phyloP scores from a whole-genome alignment of 2,113 vertebrate genomes.

The Engraulis encrasicolus region DNA sequence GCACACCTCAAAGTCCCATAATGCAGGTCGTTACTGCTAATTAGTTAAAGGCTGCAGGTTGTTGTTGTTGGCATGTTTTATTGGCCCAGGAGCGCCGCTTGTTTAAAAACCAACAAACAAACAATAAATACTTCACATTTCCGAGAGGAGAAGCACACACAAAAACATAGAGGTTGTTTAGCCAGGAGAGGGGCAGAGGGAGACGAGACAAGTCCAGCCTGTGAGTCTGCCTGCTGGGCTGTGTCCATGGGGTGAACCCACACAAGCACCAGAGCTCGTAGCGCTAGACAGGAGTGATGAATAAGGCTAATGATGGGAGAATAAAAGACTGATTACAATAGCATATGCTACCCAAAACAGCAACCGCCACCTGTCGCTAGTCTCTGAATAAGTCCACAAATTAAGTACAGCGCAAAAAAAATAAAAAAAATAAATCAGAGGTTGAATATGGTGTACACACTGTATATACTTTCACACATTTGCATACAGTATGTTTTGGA shows the following conservation, averaged over 20 bases:
- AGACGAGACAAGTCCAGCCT: too few species aligned
- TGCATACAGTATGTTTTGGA: too few species aligned
- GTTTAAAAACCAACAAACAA: too few species aligned
- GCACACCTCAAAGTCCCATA: too few species aligned
- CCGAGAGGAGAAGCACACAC: too few species aligned
- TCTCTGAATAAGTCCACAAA: background rate
- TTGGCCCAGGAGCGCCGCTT: too few species aligned
- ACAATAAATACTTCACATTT: too few species aligned
- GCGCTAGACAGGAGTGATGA: background rate
- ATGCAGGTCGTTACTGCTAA: background rate
- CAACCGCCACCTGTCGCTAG: background rate
- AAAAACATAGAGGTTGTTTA: too few species aligned
- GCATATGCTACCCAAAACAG: background rate
- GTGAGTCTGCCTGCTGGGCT: background rate
- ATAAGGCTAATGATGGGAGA: background rate
- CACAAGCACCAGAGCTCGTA: background rate
- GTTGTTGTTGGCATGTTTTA: background rate
- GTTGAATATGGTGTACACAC: too few species aligned
- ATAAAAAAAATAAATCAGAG: too few species aligned
- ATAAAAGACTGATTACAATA: background rate
- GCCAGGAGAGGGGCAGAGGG: too few species aligned
- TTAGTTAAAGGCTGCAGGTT: background rate
- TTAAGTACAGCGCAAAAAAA: background rate
- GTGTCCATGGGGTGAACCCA: background rate
- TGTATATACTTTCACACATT: too few species aligned